A percentile compares a stretch with the other conserved stretches of the same genome.
phyloP scores from a whole-genome alignment of 2,888 invertebrate genomes.

The Salpingus planirostris region DNA sequence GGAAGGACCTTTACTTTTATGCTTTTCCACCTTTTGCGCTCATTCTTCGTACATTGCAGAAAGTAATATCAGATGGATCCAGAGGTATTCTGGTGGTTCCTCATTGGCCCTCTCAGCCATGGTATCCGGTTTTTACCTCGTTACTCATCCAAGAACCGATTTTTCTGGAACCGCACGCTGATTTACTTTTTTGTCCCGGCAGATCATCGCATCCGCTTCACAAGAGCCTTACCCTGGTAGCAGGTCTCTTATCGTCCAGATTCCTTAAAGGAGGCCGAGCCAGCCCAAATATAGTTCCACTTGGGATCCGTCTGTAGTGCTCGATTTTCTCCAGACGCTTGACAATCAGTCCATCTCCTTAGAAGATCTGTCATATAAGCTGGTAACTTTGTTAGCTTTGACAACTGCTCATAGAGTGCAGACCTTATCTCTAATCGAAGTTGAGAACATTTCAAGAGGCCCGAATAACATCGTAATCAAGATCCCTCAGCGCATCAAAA shows the following conservation, averaged over 20 bases:
- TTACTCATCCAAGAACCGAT: background rate
- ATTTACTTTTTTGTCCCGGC: background rate
- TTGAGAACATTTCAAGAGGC: too few relatives aligned
- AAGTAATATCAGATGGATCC: background rate
- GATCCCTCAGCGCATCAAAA: too few relatives aligned
- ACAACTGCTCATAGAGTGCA: background rate
- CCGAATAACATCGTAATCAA: too few relatives aligned
- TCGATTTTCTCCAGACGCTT: background rate
- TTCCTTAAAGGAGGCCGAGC: background rate
- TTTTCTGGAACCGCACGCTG: background rate
- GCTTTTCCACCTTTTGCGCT: slow-evolving; percentile 2
- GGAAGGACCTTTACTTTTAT: slow-evolving; percentile 1
- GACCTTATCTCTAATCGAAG: background rate
- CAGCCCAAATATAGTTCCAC: background rate
- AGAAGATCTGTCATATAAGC: background rate
- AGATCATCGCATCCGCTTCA: background rate
- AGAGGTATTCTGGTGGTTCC: slow-evolving; percentile 2
- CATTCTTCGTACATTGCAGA: background rate
- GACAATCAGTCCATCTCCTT: background rate
- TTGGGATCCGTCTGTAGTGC: background rate
- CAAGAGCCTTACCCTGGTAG: background rate
- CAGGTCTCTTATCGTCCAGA: background rate
- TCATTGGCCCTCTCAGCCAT: slow-evolving; percentile 2
- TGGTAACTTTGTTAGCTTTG: background rate
- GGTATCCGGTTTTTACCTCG: background rate